A percentile compares a stretch with the other conserved stretches of the same genome.
Conservation (phyloP, 2,797 vertebrate genomes). For the Steatocranus sp. region DNA sequence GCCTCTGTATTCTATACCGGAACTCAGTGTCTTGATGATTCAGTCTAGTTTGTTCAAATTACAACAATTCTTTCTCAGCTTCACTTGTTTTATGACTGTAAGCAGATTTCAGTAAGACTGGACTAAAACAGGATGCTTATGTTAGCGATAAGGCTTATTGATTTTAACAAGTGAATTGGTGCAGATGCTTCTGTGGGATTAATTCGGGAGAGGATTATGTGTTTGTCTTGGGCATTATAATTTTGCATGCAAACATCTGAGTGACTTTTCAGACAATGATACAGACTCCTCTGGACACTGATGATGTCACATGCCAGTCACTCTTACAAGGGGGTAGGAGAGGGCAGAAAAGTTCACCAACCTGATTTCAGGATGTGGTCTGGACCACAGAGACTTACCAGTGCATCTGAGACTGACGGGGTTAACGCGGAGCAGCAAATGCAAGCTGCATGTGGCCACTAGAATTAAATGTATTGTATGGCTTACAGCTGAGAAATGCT, state of each 20-base stretch:
- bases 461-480: constrained; percentile 81
- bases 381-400: not conserved
- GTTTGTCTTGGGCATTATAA: constrained; percentile 9
- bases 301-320: not conserved
- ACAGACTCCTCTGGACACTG: not conserved
- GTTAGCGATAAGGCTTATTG: constrained; percentile 38
- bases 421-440: constrained; percentile 15
- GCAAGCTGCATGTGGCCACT: constrained; percentile 53
- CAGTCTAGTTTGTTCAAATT: not conserved
- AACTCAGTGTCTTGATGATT: not conserved
- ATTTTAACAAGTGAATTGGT: constrained; percentile 32
- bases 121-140: not conserved
- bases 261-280: not conserved
- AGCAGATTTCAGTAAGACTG: not conserved
- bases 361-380: not conserved
- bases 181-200: constrained; percentile 49
- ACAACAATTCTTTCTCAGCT: not conserved
- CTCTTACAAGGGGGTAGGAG: not conserved
- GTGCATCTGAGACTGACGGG: not conserved
- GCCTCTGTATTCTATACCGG: not conserved
- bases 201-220: constrained; percentile 47
- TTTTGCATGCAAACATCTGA: constrained; percentile 22
- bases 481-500: constrained; percentile 77
- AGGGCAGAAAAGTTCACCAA: not conserved
- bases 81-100: not conserved